Conservation (phyloP, 2,113 vertebrate species). For the Apus apus region DNA sequence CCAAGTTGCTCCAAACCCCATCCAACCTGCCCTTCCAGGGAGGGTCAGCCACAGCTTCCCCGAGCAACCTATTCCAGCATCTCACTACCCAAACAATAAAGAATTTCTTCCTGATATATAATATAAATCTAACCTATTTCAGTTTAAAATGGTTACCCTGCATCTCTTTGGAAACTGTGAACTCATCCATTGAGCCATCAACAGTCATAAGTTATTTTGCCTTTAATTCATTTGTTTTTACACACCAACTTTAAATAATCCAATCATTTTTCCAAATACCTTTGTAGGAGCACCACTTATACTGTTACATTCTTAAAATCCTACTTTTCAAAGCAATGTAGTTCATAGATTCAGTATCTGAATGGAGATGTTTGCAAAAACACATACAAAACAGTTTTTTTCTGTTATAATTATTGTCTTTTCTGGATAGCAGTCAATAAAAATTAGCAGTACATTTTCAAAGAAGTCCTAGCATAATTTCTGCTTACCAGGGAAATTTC, state of each 20-base stretch:
- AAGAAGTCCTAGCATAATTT: background rate
- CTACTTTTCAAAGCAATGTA: background rate
- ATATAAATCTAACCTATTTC: no score
- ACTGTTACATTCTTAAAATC: background rate
- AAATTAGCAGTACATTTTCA: background rate
- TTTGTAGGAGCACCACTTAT: background rate
- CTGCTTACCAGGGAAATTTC: background rate
- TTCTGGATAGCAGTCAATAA: background rate
- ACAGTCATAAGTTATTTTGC: background rate
- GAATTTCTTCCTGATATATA: no score
- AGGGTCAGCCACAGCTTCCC: no score
- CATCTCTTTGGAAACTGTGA: background rate
- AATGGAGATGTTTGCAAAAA: background rate
- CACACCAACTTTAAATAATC: background rate
- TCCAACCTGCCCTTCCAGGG: no score
- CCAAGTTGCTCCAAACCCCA: no score
- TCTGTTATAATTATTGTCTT: background rate
- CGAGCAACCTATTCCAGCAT: no score
- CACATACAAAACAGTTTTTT: background rate
- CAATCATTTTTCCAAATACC: background rate
- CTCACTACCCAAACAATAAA: no score
- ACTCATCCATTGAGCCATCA: no score
- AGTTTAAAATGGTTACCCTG: no score
- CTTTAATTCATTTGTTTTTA: background rate
- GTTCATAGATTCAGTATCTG: background rate